A percentile compares a stretch with the other conserved stretches of the same genome.
Evolutionary conservation across 2,888 invertebrate genomes (phyloP).

Genomic region (Chorisops tibialis): DNA sequence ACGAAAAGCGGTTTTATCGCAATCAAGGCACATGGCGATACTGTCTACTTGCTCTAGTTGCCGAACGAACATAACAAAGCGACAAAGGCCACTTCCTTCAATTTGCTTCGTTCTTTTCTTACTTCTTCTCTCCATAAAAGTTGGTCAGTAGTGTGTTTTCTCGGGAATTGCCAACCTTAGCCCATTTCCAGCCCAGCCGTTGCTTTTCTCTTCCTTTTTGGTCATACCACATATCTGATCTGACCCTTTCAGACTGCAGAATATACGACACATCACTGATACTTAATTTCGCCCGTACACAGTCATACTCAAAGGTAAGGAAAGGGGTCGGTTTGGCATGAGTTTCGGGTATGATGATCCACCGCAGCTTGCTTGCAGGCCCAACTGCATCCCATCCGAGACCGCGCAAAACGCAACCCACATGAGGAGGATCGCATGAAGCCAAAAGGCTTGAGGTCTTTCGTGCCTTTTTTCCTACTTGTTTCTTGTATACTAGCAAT

Average conservation of each 20-base stretch:
- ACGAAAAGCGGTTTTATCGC: slow-evolving; percentile 20
- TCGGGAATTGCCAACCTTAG: slow-evolving; percentile 20
- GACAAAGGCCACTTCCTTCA: slow-evolving; percentile 4
- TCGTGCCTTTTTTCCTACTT: too few relatives aligned
- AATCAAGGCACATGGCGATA: slow-evolving; percentile 11
- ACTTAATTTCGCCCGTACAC: slow-evolving; percentile 15
- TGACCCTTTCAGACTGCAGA: slow-evolving; percentile 6
- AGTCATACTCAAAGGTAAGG: slow-evolving; percentile 2
- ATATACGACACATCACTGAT: slow-evolving; percentile 17
- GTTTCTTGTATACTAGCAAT: slow-evolving; percentile 2
- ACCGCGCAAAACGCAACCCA: background rate
- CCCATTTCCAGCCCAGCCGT: slow-evolving; percentile 11
- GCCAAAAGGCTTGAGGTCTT: too few relatives aligned
- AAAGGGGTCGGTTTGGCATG: slow-evolving; percentile 13
- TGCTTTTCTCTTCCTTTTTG: slow-evolving; percentile 5
- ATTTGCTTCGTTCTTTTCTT: slow-evolving; percentile 7
- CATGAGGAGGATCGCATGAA: too few relatives aligned
- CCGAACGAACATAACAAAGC: too few relatives aligned
- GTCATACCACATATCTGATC: background rate
- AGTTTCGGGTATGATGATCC: slow-evolving; percentile 15
- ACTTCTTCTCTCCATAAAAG: slow-evolving; percentile 18
- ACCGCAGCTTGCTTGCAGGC: background rate
- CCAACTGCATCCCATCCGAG: background rate
- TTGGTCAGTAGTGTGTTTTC: slow-evolving; percentile 25
- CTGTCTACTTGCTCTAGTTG: background rate